phyloP scores from a whole-genome alignment of 2,888 invertebrate genomes.

The Diplolepis rosae region DNA sequence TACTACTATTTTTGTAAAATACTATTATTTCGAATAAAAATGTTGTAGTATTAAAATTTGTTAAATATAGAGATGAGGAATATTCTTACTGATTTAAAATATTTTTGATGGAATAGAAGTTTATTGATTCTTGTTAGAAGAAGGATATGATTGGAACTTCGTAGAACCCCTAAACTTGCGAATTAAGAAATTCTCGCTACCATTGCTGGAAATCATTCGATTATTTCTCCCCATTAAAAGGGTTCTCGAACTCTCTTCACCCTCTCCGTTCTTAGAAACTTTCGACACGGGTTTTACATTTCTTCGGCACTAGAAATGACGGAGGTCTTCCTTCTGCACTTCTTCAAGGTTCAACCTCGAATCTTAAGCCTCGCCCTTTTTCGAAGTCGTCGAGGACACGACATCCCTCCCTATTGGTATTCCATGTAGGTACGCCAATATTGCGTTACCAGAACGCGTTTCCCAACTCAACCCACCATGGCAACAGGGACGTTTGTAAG shows the following conservation, averaged over 20 bases:
- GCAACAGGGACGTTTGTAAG: constrained; percentile 59
- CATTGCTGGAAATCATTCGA: constrained; percentile 11
- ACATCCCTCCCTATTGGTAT: constrained; percentile 65
- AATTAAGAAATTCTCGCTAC: constrained; percentile 1
- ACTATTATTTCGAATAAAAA: no score
- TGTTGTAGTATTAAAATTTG: no score
- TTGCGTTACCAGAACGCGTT: constrained; percentile 72
- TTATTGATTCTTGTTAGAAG: no score
- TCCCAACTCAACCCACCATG: constrained; percentile 65
- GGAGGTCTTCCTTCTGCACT: constrained; percentile 30
- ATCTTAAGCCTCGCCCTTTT: constrained; percentile 41
- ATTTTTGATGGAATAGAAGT: no score
- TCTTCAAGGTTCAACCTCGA: constrained; percentile 40
- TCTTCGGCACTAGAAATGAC: constrained; percentile 44
- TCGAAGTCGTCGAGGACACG: constrained; percentile 43
- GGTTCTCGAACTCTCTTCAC: constrained; percentile 25
- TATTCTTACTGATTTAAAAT: no score
- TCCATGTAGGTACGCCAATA: constrained; percentile 68
- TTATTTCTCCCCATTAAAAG: constrained; percentile 30
- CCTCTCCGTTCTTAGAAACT: constrained; percentile 57
- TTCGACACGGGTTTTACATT: constrained; percentile 70
- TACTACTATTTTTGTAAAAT: no score
- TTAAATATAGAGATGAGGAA: no score
- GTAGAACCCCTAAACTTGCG: not conserved
- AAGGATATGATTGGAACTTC: not conserved